phyloP scores from a whole-genome alignment of 2,113 vertebrate species.

The Chauna torquata region DNA sequence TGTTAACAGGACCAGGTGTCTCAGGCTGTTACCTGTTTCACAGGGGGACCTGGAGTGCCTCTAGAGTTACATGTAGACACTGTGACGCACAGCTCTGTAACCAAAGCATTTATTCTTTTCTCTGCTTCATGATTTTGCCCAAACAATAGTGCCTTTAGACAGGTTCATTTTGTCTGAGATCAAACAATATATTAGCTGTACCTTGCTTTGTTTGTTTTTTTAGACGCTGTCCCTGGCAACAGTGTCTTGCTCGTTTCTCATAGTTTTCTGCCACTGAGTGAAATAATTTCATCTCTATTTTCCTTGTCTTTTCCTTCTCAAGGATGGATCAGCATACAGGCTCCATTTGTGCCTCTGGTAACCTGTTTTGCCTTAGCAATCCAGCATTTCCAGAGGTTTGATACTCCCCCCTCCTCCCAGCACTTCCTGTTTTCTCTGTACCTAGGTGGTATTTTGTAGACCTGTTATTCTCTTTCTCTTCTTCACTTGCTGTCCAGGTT shows the following conservation, averaged over 20 bases:
- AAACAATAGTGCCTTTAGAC: neutral
- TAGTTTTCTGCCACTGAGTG: neutral
- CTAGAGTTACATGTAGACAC: neutral
- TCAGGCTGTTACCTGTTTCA: neutral
- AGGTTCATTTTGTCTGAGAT: neutral
- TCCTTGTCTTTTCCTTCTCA: neutral
- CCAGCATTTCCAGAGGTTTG: neutral
- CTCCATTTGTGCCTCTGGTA: neutral
- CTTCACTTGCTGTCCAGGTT: neutral
- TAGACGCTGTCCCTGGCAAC: neutral
- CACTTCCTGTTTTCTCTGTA: neutral
- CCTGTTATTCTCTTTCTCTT: neutral
- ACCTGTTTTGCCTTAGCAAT: neutral
- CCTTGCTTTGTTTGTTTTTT: neutral
- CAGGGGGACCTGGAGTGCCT: neutral
- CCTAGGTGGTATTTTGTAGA: neutral
- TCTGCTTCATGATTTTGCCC: neutral
- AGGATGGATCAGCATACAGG: neutral
- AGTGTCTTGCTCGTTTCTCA: neutral
- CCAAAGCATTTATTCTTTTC: neutral
- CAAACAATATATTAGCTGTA: neutral
- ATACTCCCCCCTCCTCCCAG: neutral
- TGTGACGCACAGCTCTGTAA: neutral
- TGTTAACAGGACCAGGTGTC: fast-evolving
- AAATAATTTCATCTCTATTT: neutral